Evolutionary conservation across 1,140 invertebrate species (phyloP).

Genomic region (Sitophilus oryzae): DNA sequence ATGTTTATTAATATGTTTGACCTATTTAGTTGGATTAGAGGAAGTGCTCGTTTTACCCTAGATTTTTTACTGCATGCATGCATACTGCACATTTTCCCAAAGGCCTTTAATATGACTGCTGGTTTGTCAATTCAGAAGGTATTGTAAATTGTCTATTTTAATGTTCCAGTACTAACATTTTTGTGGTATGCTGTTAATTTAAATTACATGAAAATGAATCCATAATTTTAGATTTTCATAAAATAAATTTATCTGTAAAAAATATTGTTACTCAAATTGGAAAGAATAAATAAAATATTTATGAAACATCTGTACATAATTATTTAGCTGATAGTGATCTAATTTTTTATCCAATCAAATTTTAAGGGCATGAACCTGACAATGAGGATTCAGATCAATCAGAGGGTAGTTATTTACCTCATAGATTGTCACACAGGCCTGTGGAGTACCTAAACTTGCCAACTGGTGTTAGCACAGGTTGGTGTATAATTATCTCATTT

Average conservation of each 20-base stretch:
- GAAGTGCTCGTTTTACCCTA: constrained; percentile 4
- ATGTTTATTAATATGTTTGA: constrained; percentile 16
- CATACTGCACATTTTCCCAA: not conserved
- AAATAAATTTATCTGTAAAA: no score
- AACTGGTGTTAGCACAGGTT: constrained; percentile 28
- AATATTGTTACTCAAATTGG: not conserved
- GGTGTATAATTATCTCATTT: constrained; percentile 4
- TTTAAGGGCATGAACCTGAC: constrained; percentile 58
- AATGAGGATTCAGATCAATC: constrained; percentile 64
- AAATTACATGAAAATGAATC: no score
- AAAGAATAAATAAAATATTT: no score
- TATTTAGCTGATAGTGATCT: not conserved
- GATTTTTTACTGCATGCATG: constrained; percentile 10
- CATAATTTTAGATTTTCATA: no score
- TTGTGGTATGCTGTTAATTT: not conserved
- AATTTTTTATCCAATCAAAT: no score
- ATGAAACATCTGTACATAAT: no score
- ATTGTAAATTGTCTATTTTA: not conserved
- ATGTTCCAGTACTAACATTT: not conserved
- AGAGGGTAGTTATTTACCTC: constrained; percentile 58
- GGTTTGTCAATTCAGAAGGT: constrained; percentile 1
- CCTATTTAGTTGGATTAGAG: constrained; percentile 14
- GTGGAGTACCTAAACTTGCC: constrained; percentile 43
- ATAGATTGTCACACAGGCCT: constrained; percentile 44
- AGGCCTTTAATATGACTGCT: not conserved